Percentiles rank a stretch among this genome's conserved stretches.
Conservation (phyloP, 2,797 vertebrate genomes). For the Lycodopsis pacificus region DNA sequence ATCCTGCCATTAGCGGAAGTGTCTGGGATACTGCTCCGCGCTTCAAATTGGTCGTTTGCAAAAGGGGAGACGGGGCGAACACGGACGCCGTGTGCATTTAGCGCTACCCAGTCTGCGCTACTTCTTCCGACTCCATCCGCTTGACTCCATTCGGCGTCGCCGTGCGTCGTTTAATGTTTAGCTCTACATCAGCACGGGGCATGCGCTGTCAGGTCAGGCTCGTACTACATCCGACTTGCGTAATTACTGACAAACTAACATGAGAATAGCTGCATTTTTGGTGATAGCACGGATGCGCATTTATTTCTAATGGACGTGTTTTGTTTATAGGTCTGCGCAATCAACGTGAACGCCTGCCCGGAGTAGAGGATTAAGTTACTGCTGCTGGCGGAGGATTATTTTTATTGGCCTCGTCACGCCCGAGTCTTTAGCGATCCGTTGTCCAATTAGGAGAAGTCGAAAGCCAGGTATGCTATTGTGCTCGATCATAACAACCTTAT, state of each 20-base stretch:
- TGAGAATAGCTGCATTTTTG: neutral
- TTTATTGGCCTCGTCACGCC: slow-evolving; percentile 77
- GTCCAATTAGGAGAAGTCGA: slow-evolving; percentile 56
- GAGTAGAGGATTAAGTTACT: slow-evolving; percentile 85
- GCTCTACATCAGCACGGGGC: slow-evolving; percentile 26
- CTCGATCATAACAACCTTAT: neutral
- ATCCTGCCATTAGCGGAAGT: slow-evolving; percentile 77
- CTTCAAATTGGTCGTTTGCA: slow-evolving; percentile 41
- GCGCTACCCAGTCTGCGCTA: slow-evolving; percentile 15
- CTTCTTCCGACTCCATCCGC: neutral
- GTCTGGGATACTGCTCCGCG: slow-evolving; percentile 59
- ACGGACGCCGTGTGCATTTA: slow-evolving; percentile 33
- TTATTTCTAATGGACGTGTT: slow-evolving; percentile 29
- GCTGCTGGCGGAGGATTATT: slow-evolving; percentile 76
- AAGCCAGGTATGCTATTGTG: slow-evolving; percentile 70
- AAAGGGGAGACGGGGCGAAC: slow-evolving; percentile 28
- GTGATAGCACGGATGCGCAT: neutral
- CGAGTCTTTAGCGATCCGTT: slow-evolving; percentile 53
- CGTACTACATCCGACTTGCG: slow-evolving; percentile 21
- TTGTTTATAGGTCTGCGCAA: slow-evolving; percentile 59
- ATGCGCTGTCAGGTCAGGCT: slow-evolving; percentile 56
- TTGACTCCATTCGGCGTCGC: slow-evolving; percentile 10
- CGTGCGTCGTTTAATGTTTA: neutral
- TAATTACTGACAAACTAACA: slow-evolving; percentile 10
- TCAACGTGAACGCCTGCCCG: slow-evolving; percentile 60